Evolutionary conservation across 2,797 vertebrate genomes (phyloP).

Genomic region (Falco columbarius): DNA sequence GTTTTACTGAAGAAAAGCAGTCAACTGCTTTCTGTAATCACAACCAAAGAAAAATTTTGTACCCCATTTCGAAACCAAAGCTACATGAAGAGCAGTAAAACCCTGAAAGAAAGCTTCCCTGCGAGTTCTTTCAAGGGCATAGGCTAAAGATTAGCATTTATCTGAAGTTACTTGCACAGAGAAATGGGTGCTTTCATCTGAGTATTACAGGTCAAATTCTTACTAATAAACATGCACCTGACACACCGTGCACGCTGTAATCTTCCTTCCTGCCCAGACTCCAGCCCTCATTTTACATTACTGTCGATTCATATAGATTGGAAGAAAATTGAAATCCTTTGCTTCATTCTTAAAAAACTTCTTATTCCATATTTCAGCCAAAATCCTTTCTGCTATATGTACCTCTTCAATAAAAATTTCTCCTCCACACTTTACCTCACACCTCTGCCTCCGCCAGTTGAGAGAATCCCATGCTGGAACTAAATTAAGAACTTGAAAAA

Average conservation of each 20-base stretch:
- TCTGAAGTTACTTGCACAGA: background rate
- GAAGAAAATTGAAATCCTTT: slow-evolving; percentile 50
- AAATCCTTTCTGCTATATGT: background rate
- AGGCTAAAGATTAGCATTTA: slow-evolving; percentile 50
- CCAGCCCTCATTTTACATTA: slow-evolving; percentile 48
- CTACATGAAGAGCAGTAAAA: background rate
- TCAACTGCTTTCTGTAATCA: slow-evolving; percentile 55
- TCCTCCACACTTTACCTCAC: background rate
- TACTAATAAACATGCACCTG: slow-evolving; percentile 42
- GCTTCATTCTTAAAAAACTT: slow-evolving; percentile 42
- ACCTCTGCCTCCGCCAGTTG: background rate
- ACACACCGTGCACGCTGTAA: background rate
- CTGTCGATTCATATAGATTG: slow-evolving; percentile 11
- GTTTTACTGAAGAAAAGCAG: slow-evolving; percentile 52
- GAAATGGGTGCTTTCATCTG: slow-evolving; percentile 24
- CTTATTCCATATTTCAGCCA: slow-evolving; percentile 6
- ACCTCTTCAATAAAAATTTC: background rate
- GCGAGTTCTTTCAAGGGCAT: slow-evolving; percentile 14
- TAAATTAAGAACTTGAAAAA: slow-evolving; percentile 62
- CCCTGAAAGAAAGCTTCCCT: background rate
- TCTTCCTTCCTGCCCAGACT: slow-evolving; percentile 16
- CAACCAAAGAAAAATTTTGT: slow-evolving; percentile 1
- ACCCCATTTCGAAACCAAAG: slow-evolving; percentile 32
- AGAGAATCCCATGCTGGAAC: slow-evolving; percentile 8
- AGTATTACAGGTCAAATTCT: slow-evolving; percentile 37